A percentile compares a stretch with the other conserved stretches of the same genome.
Conservation (phyloP, 2,797 vertebrate species). For the Falco concolor region DNA sequence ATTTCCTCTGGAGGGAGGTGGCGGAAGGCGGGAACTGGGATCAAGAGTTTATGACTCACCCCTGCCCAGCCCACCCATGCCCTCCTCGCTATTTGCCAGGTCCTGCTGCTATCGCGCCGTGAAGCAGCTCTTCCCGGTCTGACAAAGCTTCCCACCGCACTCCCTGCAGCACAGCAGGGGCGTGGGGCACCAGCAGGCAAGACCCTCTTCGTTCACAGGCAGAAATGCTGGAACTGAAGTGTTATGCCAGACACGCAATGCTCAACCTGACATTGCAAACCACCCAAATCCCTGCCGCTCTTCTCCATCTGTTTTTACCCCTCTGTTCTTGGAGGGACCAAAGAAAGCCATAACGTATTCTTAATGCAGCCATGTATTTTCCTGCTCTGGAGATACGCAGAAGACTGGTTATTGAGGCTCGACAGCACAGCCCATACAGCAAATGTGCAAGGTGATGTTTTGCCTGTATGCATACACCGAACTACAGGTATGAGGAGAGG, state of each 20-base stretch:
- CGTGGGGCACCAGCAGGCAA: background rate
- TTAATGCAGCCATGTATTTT: background rate
- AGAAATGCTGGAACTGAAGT: background rate
- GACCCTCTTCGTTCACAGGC: background rate
- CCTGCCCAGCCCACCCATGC: background rate
- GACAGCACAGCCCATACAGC: background rate
- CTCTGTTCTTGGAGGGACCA: background rate
- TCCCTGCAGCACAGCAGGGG: background rate
- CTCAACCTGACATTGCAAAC: background rate
- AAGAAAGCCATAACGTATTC: background rate
- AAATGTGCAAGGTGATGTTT: background rate
- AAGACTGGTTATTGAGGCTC: background rate
- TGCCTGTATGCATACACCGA: background rate
- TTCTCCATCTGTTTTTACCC: background rate
- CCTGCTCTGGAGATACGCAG: background rate
- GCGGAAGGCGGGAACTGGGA: background rate
- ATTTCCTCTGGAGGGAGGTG: background rate
- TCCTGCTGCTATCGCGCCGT: background rate
- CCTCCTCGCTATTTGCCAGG: rapidly evolving
- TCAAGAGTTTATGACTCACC: background rate
- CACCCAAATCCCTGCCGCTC: background rate
- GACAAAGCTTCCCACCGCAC: rapidly evolving
- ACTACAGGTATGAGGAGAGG: background rate
- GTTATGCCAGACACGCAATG: background rate
- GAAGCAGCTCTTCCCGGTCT: background rate